phyloP scores from a whole-genome alignment of 2,113 vertebrate species.

The Todiramphus chloris region DNA sequence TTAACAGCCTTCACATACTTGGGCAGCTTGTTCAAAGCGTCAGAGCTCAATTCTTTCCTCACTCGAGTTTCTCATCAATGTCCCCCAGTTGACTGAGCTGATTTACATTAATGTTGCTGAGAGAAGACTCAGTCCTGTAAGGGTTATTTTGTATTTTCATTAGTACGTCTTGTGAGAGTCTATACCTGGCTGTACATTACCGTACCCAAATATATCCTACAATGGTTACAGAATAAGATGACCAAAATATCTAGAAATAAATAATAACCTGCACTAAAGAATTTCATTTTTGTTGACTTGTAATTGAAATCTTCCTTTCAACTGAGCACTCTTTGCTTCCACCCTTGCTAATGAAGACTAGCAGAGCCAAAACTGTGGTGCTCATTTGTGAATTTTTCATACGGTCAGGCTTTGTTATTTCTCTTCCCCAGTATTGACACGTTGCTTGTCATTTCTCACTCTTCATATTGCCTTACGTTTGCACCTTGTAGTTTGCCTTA shows the following conservation, averaged over 20 bases:
- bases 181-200: neutral
- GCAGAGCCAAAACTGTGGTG: neutral
- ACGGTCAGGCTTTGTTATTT: slow-evolving; percentile 54
- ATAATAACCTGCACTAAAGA: neutral
- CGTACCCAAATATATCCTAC: neutral
- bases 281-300: neutral
- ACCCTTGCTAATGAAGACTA: neutral
- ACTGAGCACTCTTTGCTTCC: neutral
- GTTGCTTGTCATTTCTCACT: slow-evolving; percentile 59
- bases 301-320: neutral
- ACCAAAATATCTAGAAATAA: neutral
- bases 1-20: neutral
- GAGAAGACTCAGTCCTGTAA: neutral
- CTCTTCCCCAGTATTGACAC: neutral
- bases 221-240: neutral
- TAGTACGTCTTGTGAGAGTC: neutral
- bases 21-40: neutral
- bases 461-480: slow-evolving; percentile 45
- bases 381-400: slow-evolving; percentile 31
- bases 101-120: neutral
- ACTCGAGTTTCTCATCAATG: neutral
- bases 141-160: slow-evolving; percentile 3
- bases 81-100: neutral
- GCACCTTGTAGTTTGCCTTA: slow-evolving; percentile 28
- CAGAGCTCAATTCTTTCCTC: neutral